Conservation (phyloP, 2,888 invertebrate genomes). For the Branchipolynoe longqiensis region DNA sequence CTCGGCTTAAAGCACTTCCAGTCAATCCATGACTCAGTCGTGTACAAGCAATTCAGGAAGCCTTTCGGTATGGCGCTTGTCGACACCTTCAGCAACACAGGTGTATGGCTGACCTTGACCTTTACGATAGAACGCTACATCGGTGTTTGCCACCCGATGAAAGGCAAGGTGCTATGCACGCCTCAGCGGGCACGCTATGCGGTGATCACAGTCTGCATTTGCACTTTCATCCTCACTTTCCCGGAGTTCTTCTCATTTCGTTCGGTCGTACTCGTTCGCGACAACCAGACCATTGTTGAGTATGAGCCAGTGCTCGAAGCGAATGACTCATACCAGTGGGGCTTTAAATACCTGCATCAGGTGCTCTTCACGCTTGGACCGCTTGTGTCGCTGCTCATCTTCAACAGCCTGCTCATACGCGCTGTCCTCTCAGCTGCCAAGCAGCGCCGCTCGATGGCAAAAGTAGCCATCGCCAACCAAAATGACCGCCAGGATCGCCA, state of each 20-base stretch:
- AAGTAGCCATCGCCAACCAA: conserved; percentile 84
- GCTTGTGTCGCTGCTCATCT: conserved; percentile 86
- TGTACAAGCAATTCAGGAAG: conserved; percentile 79
- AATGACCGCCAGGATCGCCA: conserved; percentile 63
- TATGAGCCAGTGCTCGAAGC: conserved; percentile 28
- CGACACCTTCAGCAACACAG: conserved; percentile 87
- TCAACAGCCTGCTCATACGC: conserved; percentile 88
- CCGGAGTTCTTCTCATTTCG: conserved; percentile 87
- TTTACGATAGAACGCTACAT: conserved; percentile 90
- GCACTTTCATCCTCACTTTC: conserved; percentile 85
- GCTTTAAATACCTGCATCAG: conserved; percentile 66
- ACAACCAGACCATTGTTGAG: conserved; percentile 24
- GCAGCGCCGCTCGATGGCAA: conserved; percentile 71
- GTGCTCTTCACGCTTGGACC: conserved; percentile 86
- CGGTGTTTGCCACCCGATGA: conserved; percentile 88
- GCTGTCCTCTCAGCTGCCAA: conserved; percentile 82
- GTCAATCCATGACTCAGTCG: background rate
- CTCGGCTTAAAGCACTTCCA: conserved; percentile 62
- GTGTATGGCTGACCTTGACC: conserved; percentile 89
- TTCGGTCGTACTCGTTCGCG: background rate
- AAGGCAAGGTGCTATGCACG: conserved; percentile 87
- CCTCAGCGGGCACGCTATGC: conserved; percentile 87
- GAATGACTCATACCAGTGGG: conserved; percentile 51
- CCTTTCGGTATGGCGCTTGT: conserved; percentile 84
- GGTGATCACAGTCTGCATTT: conserved; percentile 84